Conservation (phyloP, 2,797 vertebrate species). For the Intellagama lesueurii region DNA sequence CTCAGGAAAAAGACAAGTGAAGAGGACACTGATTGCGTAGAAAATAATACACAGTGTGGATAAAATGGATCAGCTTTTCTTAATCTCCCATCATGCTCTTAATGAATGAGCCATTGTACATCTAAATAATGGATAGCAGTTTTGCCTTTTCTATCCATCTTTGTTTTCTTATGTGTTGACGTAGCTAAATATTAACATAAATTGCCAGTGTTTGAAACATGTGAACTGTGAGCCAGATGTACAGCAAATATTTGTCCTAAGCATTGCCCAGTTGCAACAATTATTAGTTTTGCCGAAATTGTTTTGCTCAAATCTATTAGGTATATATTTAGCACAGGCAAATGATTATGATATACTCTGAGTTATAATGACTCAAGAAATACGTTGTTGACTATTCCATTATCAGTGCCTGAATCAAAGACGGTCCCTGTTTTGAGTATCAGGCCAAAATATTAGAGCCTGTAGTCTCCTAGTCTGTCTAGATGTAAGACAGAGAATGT, state of each 20-base stretch:
- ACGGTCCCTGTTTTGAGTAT: not conserved
- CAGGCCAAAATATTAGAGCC: not conserved
- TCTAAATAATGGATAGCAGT: not conserved
- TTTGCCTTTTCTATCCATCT: not conserved
- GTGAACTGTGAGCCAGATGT: not conserved
- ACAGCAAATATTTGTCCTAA: not conserved
- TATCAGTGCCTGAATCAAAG: not conserved
- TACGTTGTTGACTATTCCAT: not conserved
- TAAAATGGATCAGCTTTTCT: too few relatives aligned
- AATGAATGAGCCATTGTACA: not conserved
- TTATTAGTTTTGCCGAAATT: not conserved
- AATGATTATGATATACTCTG: not conserved
- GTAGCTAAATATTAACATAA: conserved; percentile 14
- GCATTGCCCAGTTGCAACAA: not conserved
- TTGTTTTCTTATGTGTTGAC: not conserved
- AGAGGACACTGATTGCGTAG: too few relatives aligned
- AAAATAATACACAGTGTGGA: too few relatives aligned
- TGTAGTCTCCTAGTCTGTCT: not conserved
- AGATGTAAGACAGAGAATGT: not conserved
- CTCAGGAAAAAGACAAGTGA: too few relatives aligned
- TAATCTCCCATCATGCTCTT: too few relatives aligned
- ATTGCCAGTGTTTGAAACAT: not conserved
- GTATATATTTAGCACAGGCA: not conserved
- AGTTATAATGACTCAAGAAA: not conserved
- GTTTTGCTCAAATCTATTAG: not conserved